phyloP scores from a whole-genome alignment of 92 coral and sea anemone species.

The Phenganax subtilis region DNA sequence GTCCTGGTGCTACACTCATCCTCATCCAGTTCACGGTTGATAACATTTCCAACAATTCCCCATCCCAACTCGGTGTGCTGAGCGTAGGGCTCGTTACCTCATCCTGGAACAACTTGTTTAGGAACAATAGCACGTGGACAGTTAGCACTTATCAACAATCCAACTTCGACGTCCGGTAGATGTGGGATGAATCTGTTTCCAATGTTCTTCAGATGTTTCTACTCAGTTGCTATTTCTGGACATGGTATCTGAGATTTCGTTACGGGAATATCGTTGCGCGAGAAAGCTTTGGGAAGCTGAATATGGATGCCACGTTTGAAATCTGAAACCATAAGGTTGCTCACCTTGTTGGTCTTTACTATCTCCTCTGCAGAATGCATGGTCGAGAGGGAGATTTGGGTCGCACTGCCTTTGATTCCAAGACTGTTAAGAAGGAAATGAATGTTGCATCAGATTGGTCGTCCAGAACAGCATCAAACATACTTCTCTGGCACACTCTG shows the following conservation, averaged over 20 bases:
- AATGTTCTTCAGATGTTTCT: constrained; percentile 47
- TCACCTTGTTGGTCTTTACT: constrained; percentile 37
- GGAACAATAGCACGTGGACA: constrained; percentile 55
- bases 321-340: constrained; percentile 43
- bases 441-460: constrained; percentile 54
- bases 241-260: constrained; percentile 46
- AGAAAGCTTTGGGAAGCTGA: constrained; percentile 40
- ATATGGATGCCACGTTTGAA: constrained; percentile 26
- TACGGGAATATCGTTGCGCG: constrained; percentile 37
- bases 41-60: constrained; percentile 48
- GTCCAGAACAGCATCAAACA: constrained; percentile 53
- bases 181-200: constrained; percentile 38
- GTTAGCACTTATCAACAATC: constrained; percentile 57
- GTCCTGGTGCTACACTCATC: too few species aligned
- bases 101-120: constrained; percentile 51
- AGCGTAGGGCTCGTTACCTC: constrained; percentile 47
- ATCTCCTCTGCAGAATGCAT: constrained; percentile 46
- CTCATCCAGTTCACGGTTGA: background rate
- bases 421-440: constrained; percentile 17
- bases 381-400: constrained; percentile 38
- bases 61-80: constrained; percentile 51
- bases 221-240: constrained; percentile 34
- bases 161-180: constrained; percentile 45
- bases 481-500: constrained; percentile 11
- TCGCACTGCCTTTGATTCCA: constrained; percentile 43